Conservation (phyloP, 1,140 invertebrate species). For the Microplitis demolitor region DNA sequence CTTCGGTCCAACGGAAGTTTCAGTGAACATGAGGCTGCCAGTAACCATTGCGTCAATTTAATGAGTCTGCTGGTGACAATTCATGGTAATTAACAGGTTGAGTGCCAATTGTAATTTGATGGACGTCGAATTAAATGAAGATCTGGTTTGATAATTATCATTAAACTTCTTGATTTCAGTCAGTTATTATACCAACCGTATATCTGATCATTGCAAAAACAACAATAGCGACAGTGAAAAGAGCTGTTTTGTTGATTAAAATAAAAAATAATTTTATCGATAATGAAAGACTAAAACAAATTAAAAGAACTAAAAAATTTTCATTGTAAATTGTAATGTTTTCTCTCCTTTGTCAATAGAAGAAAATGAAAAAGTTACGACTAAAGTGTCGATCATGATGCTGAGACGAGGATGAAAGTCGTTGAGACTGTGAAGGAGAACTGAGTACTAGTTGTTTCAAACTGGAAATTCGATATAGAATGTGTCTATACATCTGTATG, state of each 20-base stretch:
- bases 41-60: conserved; percentile 4
- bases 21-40: not conserved
- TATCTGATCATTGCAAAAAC: no score
- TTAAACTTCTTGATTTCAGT: no score
- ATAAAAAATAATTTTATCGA: not conserved
- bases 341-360: not conserved
- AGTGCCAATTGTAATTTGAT: not conserved
- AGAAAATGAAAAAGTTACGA: not conserved
- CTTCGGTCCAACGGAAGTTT: not conserved
- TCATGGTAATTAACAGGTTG: not conserved
- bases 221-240: not conserved
- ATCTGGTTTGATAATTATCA: no score
- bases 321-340: not conserved
- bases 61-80: conserved; percentile 6
- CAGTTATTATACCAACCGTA: no score
- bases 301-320: not conserved
- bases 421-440: not conserved
- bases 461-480: conserved; percentile 5
- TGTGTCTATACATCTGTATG: not conserved
- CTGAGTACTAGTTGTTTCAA: conserved; percentile 7
- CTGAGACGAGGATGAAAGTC: no score
- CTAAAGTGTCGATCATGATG: conserved; percentile 1
- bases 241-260: not conserved
- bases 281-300: not conserved
- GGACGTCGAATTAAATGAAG: not conserved